Conservation (phyloP, 2,888 invertebrate genomes). For the Rhopalosiphum nymphaeae region DNA sequence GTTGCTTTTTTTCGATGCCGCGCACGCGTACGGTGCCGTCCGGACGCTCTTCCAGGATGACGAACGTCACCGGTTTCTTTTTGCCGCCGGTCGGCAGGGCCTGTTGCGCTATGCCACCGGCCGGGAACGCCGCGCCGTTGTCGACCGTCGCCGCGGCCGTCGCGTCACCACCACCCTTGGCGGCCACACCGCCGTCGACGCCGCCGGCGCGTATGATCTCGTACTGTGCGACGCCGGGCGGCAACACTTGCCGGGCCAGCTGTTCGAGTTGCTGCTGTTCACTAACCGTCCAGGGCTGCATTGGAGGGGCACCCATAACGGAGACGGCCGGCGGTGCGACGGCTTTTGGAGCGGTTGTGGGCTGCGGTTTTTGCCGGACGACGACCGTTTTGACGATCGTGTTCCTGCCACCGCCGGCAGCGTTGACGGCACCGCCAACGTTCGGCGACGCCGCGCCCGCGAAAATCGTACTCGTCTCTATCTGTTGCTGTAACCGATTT, state of each 20-base stretch:
- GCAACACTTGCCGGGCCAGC: conserved; percentile 83
- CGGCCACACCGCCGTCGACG: conserved; percentile 74
- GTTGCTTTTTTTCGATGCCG: conserved; percentile 83
- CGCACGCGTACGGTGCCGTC: conserved; percentile 89
- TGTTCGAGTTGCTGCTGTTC: conserved; percentile 75
- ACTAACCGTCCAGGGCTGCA: background rate
- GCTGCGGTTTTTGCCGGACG: conserved; percentile 68
- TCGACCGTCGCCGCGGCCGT: background rate
- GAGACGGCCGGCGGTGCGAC: conserved; percentile 74
- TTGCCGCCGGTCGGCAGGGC: conserved; percentile 73
- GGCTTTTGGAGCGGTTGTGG: conserved; percentile 71
- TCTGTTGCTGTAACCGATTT: conserved; percentile 35
- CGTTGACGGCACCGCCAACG: background rate
- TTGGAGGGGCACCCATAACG: conserved; percentile 71
- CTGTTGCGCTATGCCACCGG: background rate
- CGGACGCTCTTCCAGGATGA: conserved; percentile 86
- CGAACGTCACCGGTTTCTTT: conserved; percentile 87
- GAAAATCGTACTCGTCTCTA: background rate
- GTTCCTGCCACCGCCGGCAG: conserved; percentile 62
- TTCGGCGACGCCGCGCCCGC: conserved; percentile 20
- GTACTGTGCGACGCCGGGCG: conserved; percentile 81
- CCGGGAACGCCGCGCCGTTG: background rate
- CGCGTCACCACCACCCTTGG: conserved; percentile 70
- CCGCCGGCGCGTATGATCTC: conserved; percentile 84
- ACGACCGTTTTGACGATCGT: conserved; percentile 67